phyloP scores from a whole-genome alignment of 2,888 invertebrate species.

The Rhaphigaster nebulosa region DNA sequence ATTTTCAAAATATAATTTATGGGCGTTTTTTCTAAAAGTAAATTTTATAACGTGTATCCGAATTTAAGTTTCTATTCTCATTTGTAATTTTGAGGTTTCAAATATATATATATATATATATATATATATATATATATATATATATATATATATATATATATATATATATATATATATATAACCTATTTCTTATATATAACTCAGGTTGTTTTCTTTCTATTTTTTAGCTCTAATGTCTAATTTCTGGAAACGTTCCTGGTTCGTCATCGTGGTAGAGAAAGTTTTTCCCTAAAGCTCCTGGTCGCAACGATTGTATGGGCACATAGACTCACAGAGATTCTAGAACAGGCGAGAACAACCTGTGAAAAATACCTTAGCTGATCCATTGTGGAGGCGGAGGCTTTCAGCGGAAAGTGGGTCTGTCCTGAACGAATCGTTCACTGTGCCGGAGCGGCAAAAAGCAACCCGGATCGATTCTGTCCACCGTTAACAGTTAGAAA shows the following conservation, averaged over 20 bases:
- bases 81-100: too few species aligned
- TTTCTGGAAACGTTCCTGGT: background rate
- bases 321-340: background rate
- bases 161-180: too few species aligned
- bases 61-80: too few species aligned
- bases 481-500: constrained; percentile 27
- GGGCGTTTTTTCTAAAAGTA: too few species aligned
- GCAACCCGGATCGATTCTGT: constrained; percentile 44
- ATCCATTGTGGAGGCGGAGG: constrained; percentile 25
- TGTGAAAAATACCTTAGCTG: constrained; percentile 9
- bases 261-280: constrained; percentile 2
- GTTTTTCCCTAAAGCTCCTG: background rate
- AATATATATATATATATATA: too few species aligned
- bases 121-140: too few species aligned
- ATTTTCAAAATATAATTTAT: too few species aligned
- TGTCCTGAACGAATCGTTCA: constrained; percentile 33
- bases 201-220: too few species aligned
- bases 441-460: constrained; percentile 35
- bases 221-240: too few species aligned
- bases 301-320: constrained; percentile 2
- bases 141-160: too few species aligned
- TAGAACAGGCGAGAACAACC: constrained; percentile 13
- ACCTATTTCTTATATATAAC: too few species aligned
- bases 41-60: too few species aligned
- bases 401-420: constrained; percentile 42